Evolutionary conservation across 2,888 invertebrate species (phyloP), one percentile per base, ranked within the genome.

Genomic region (Pemphredon lugubris): DNA sequence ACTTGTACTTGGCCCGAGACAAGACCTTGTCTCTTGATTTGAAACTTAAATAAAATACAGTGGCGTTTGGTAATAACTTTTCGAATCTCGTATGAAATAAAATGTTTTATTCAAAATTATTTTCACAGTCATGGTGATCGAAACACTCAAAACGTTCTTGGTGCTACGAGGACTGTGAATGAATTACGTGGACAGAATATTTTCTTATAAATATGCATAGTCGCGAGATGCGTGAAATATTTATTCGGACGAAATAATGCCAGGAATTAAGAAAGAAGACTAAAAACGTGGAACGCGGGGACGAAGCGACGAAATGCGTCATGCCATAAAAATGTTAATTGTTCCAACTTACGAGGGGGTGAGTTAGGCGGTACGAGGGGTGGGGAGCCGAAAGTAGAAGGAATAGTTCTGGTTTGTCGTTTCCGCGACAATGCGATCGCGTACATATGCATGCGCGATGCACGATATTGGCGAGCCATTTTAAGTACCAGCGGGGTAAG

Each of bases 271-370:
- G 37, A 11, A 21, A 45, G 55, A 63, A 63, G 42, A 37, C 23
- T 16, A 67, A 70, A 67, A 70, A 11, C 59, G 21, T 21, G 30
- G 42, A 45, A 60, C 37, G 34, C 13, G 42, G 51, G 34, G 40
- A n/a, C 16, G 39, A 58, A 51, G 54, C 58, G 69, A 67, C 58
- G 68, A 73, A 66, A 71, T 30, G 50, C 65, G 65, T 57, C 69
- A 70, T 64, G 63, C 50, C 60, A 72, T 57, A 57, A 47, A 60
- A 76, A 75, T 65, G 57, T 68, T 72, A 75, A 75, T 68, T 45
- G 57, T 55, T 44, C 50, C 16, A n/a, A 26, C 9, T 23, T 23
- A 13, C 14, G 13, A 9, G 11, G n/a, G 50, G 37, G 1, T 18
- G 40, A 42, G n/a, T 13, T 16, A n/a, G n/a, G n/a, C 34, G 9